A percentile compares a stretch with the other conserved stretches of the same genome.
These are phyloP conservation scores for Echiichthys vipera DNA, from an alignment of 2,797 vertebrate species.

Conservation along the genomic window DNA sequence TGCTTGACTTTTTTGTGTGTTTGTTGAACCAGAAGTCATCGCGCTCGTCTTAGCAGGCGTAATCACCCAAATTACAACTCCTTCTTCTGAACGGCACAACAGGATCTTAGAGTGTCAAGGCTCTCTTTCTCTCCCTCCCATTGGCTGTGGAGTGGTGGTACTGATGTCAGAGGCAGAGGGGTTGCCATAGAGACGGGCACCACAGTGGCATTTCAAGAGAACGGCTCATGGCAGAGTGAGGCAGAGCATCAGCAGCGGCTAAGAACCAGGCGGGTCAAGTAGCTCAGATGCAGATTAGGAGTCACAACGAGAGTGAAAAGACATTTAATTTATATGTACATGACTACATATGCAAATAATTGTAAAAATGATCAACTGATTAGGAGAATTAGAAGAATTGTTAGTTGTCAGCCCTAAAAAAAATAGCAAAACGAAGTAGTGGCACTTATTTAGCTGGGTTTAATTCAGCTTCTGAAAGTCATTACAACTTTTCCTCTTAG, in stretches of 20 bases:
- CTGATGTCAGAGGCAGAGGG: constrained; percentile 82
- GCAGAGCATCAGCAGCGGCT: constrained; percentile 35
- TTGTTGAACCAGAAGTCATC: constrained; percentile 35
- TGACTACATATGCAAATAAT: no score
- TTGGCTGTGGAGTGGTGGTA: constrained; percentile 70
- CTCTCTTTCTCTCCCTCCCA: constrained; percentile 59
- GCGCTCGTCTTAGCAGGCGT: constrained; percentile 33
- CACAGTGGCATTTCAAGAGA: constrained; percentile 79
- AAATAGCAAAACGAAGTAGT: background rate
- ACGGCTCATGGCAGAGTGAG: constrained; percentile 62
- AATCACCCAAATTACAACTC: constrained; percentile 64
- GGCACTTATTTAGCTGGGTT: background rate
- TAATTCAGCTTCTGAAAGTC: background rate
- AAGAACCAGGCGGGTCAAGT: constrained; percentile 44
- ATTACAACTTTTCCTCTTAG: background rate
- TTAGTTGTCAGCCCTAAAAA: background rate
- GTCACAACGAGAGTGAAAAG: background rate
- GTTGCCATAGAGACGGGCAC: constrained; percentile 83
- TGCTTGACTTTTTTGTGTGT: background rate
- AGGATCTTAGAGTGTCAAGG: constrained; percentile 68
- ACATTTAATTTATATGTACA: background rate
- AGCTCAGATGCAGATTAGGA: constrained; percentile 24
- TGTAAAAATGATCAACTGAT: background rate
- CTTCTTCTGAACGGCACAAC: constrained; percentile 69
- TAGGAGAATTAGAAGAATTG: background rate